Base-by-base conservation (phyloP, 2,113 vertebrate genomes). In the Macheiramphus alcinus region DNA sequence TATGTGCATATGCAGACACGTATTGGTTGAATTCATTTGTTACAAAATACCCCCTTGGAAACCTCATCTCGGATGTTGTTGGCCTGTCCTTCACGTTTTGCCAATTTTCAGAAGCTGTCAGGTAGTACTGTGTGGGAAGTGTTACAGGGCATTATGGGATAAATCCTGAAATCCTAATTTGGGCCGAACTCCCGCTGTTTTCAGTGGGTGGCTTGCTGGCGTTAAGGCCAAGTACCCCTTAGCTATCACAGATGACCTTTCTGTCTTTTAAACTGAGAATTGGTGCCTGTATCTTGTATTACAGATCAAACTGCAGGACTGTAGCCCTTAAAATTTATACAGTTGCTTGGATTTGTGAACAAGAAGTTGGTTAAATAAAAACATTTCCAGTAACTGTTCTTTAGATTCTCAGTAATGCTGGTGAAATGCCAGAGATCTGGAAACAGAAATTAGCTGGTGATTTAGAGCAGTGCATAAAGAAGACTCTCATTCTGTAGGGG, bases 111-210 rank as follows among this genome's bases (percentile, higher is more conserved):
- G 76, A 78, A 79, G 83, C 86, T 89, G 75, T 91, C 91, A 95
- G 97, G 95, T 97, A 91, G 83, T 43, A 29, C 68, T 7, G 36
- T 86, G 80, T 94, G 66, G 96, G 93, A 95, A 75, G 73, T 61
- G 80, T 86, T 89, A 68, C 15, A 61, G 58, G 56, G 80, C 19
- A 20, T 50, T 58, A 79, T 79, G 61, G 81, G 67, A 93, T 84
- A 80, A 84, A 92, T 84, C 73, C 83, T 59, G 16, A 94, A 80
- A 86, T 86, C 40, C 86, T 88, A 79, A 86, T 94, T 92, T 3
- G 27, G 70, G 48, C 66, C 56, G 59, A 62, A 85, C 89, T 94
- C 91, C 88, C 66, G 80, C 88, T 82, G 63, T 52, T 90, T 92
- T 61, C 63, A 67, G 92, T 81, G 92, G 90, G 92, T 55, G 86